Percentiles rank a stretch among this genome's conserved stretches.
These are phyloP conservation scores for Silurus lanzhouensis DNA, from an alignment of 2,797 vertebrate species.

Conservation along the genomic window DNA sequence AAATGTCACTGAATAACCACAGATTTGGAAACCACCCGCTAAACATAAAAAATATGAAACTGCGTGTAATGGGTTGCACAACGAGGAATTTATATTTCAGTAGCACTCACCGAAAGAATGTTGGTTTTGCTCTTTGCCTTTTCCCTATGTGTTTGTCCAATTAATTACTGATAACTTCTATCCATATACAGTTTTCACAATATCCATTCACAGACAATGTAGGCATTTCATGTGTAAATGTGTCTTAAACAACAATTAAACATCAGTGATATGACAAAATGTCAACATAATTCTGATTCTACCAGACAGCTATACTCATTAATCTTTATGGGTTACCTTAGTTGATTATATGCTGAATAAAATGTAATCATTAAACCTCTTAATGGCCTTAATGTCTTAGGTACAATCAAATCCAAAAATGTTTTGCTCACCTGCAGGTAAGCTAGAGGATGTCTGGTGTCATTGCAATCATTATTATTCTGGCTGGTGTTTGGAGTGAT, in stretches of 20 bases:
- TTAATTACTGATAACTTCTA: not conserved
- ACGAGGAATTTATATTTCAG: not conserved
- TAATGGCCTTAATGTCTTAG: not conserved
- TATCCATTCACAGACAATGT: not conserved
- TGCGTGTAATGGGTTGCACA: not conserved
- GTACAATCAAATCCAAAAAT: not conserved
- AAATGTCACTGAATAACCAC: not conserved
- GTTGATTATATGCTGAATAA: not conserved
- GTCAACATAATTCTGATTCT: not conserved
- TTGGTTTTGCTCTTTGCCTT: not conserved
- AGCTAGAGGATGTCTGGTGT: constrained; percentile 1
- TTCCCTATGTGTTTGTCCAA: not conserved
- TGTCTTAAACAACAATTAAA: not conserved
- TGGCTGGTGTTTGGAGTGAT: constrained; percentile 3
- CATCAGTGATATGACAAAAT: not conserved
- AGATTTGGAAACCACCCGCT: not conserved
- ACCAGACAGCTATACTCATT: not conserved
- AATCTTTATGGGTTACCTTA: too few relatives aligned
- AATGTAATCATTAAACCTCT: not conserved
- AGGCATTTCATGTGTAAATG: not conserved
- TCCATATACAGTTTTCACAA: not conserved
- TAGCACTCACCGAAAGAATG: not conserved
- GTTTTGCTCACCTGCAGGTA: constrained; percentile 3
- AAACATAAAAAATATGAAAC: not conserved
- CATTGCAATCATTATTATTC: not conserved